These are phyloP conservation scores for Gallinago stenura DNA, from an alignment of 2,797 vertebrate species.

Conservation along the genomic window DNA sequence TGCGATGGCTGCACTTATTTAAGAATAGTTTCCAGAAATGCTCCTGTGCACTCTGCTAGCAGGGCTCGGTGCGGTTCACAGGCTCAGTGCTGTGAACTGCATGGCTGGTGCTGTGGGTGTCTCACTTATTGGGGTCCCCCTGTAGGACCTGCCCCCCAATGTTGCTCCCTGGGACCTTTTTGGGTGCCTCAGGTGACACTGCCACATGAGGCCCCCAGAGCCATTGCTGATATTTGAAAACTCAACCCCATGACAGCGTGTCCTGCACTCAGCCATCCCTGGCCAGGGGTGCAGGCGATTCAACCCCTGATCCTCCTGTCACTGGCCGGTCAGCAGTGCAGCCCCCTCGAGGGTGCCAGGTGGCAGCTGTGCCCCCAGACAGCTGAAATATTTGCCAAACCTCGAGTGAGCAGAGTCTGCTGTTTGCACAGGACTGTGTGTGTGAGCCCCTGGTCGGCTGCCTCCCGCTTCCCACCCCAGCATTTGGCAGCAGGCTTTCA, in stretches of 20 bases:
- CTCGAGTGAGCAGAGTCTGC: neutral
- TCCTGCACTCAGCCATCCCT: rapidly evolving
- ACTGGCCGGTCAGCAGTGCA: neutral
- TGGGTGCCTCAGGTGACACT: neutral
- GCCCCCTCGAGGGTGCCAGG: neutral
- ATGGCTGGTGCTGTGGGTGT: rapidly evolving
- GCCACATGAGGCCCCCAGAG: neutral
- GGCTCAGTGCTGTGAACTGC: neutral
- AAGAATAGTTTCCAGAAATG: neutral
- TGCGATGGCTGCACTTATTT: neutral
- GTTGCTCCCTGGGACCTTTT: neutral
- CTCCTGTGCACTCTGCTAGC: rapidly evolving
- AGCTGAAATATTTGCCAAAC: neutral
- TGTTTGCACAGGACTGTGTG: rapidly evolving
- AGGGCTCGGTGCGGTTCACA: rapidly evolving
- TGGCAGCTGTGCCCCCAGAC: neutral
- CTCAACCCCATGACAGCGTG: rapidly evolving
- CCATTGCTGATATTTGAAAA: rapidly evolving
- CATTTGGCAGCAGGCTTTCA: neutral
- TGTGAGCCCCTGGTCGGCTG: rapidly evolving
- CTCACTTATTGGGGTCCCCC: neutral
- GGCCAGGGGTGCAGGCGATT: rapidly evolving
- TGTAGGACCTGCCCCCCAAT: rapidly evolving
- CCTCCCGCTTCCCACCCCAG: neutral
- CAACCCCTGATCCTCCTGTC: neutral